A percentile compares a stretch with the other conserved stretches of the same genome.
These are phyloP conservation scores for Dipodomys ordii DNA, from an alignment of 2,113 vertebrate species.

Conservation along the genomic window DNA sequence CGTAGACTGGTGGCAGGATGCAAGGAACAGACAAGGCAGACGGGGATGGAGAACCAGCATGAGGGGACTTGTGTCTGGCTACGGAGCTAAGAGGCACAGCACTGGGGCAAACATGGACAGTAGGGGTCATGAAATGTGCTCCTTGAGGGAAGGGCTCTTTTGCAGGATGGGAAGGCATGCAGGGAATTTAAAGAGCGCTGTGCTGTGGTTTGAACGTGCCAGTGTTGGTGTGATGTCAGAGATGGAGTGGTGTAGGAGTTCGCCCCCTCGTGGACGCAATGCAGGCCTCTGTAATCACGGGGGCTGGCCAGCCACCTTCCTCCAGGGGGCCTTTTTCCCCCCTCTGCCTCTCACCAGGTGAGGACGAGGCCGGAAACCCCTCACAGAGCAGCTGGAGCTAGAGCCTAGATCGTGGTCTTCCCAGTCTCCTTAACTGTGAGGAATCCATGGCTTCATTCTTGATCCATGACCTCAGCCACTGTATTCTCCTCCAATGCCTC, in stretches of 20 bases:
- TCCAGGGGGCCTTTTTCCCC: no score
- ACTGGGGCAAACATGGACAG: background rate
- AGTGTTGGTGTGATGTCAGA: no score
- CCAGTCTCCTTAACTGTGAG: background rate
- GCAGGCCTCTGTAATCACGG: fast-evolving
- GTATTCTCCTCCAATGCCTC: background rate
- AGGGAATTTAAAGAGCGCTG: background rate
- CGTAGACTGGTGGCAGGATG: fast-evolving
- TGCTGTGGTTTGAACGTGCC: fast-evolving
- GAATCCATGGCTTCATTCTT: background rate
- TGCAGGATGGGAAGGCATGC: background rate
- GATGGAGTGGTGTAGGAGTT: fast-evolving
- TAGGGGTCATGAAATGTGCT: fast-evolving
- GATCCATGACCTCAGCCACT: background rate
- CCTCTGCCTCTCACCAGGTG: background rate
- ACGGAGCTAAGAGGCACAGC: background rate
- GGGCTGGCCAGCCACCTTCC: background rate
- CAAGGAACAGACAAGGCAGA: background rate
- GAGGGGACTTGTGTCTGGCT: fast-evolving
- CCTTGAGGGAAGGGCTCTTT: background rate
- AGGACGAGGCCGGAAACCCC: background rate
- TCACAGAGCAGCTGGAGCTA: background rate
- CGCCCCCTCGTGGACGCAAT: no score
- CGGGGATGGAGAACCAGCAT: fast-evolving
- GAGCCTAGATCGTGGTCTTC: background rate